phyloP scores from a whole-genome alignment of 2,113 vertebrate genomes.

The Corythaixoides concolor region DNA sequence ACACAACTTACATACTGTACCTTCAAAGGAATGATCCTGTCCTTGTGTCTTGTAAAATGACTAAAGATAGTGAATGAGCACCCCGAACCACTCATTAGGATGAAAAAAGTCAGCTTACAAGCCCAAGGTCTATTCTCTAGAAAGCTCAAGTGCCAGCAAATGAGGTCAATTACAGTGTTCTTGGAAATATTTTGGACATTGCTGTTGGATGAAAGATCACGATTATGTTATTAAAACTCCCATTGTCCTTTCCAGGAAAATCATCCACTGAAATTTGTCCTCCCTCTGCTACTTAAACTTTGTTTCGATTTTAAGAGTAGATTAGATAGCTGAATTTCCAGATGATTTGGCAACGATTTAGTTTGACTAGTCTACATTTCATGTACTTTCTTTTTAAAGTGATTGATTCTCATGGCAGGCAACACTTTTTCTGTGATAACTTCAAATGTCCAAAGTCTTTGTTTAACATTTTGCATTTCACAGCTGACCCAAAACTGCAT shows the following conservation, averaged over 20 bases:
- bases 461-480: background rate
- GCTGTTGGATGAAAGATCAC: background rate
- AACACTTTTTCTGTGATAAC: background rate
- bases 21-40: background rate
- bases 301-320: background rate
- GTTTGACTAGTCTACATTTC: background rate
- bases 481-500: background rate
- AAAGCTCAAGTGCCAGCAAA: background rate
- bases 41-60: background rate
- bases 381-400: background rate
- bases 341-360: background rate
- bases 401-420: background rate
- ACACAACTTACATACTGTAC: background rate
- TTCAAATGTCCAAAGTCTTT: background rate
- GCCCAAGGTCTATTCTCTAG: background rate
- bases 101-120: background rate
- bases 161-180: background rate
- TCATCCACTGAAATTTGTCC: background rate
- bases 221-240: background rate
- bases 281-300: background rate
- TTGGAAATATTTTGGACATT: background rate
- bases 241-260: background rate
- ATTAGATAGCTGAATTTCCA: background rate
- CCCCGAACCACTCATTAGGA: background rate
- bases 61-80: background rate